These are phyloP conservation scores for Neodontobutis hainanensis DNA, from an alignment of 2,113 vertebrate genomes.

Conservation along the genomic window DNA sequence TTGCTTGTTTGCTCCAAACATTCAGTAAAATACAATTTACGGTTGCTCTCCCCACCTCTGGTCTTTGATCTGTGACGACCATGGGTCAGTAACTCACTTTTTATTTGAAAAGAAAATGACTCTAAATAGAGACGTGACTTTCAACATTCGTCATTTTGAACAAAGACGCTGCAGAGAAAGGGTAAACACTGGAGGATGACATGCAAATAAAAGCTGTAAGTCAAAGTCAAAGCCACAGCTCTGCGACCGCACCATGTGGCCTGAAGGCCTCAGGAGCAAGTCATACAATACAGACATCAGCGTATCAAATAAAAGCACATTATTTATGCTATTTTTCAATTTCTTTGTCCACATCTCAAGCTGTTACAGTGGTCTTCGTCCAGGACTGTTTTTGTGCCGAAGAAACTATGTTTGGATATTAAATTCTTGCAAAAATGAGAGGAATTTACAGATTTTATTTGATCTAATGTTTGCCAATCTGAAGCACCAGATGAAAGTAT, in stretches of 20 bases:
- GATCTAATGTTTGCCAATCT: background rate
- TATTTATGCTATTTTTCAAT: background rate
- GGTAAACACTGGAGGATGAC: slow-evolving; percentile 25
- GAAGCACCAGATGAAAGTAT: background rate
- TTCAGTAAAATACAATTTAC: background rate
- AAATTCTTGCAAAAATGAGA: background rate
- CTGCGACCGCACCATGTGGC: background rate
- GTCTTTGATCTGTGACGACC: slow-evolving; percentile 34
- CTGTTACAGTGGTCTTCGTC: background rate
- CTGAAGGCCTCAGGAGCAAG: background rate
- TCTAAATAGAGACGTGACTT: slow-evolving; percentile 39
- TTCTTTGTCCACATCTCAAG: slow-evolving; percentile 3
- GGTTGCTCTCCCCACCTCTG: background rate
- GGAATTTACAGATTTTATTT: background rate
- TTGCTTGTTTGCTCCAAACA: background rate
- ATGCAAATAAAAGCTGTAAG: slow-evolving; percentile 29
- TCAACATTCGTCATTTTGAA: slow-evolving; percentile 12
- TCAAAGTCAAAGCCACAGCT: slow-evolving; percentile 29
- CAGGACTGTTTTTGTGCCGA: too few relatives aligned
- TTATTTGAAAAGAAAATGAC: slow-evolving; percentile 24
- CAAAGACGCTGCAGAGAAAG: background rate
- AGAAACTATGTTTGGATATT: background rate
- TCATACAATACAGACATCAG: background rate
- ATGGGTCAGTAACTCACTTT: slow-evolving; percentile 29
- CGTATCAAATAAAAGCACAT: background rate